Evolutionary conservation across 2,113 vertebrate species (phyloP), one percentile per base, ranked within the genome.

Genomic region (Mustelus asterias): DNA sequence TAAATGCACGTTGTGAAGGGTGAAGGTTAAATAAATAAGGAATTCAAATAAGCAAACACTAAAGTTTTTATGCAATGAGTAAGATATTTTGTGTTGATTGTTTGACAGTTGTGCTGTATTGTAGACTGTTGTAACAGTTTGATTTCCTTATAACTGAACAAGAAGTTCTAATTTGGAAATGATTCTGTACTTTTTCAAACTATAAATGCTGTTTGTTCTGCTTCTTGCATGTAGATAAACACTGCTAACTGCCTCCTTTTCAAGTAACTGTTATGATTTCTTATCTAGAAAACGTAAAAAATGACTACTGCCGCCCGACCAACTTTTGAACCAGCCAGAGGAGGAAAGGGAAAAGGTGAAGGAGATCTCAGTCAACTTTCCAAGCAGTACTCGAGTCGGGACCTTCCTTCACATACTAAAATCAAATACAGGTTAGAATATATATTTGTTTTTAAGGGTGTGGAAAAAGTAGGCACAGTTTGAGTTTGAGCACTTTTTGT

Each of bases 261-360:
- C 44, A 29, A 29, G 88, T 90, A 93, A 93, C 37, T 83, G 80
- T 14, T 90, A 29, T 41, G 20, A 95, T 63, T 11, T 83, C 83
- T 95, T 96, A 54, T 33, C 0, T 48, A 67, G 63, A n/a, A 96
- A 95, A 89, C 95, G 95, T 96, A 96, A 92, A 98, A 97, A 97
- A 99, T 99, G 99, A 99, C 99, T 0, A 99, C 99, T 96, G 99
- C 99, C 80, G 99, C 99, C 0, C 98, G 99, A 96, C 99, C 99
- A 26, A 99, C 99, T 0, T 99, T 99, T 97, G 99, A 99, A 97
- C 99, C 99, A 0, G 99, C 99, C 0, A 98, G 99, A 97, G 99
- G 99, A 96, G 99, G 99, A 72, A 98, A 99, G 96, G 99, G 99
- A 72, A 99, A 99, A 98, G 99, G 99, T 96, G 99, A 99, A 97